Conservation (phyloP, 2,888 invertebrate genomes). For the Pseudoips prasinana region DNA sequence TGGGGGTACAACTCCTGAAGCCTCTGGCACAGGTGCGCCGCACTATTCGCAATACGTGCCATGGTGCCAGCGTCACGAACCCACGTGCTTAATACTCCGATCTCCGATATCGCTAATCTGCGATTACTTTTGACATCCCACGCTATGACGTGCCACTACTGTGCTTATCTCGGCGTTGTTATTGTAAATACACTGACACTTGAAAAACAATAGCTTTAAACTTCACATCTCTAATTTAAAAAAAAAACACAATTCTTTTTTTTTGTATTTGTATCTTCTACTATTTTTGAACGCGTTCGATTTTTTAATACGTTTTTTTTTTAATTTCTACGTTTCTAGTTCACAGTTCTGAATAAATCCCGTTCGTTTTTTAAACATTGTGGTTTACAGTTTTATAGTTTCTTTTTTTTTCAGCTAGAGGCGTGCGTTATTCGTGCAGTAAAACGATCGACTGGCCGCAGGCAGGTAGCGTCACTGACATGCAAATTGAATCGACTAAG, state of each 20-base stretch:
- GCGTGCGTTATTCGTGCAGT: conserved; percentile 33
- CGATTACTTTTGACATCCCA: conserved; percentile 25
- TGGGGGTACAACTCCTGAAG: conserved; percentile 72
- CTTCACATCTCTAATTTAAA: too few relatives aligned
- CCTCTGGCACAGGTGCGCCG: conserved; percentile 67
- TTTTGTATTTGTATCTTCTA: too few relatives aligned
- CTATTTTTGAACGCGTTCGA: too few relatives aligned
- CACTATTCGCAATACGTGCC: conserved; percentile 66
- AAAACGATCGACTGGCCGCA: conserved; percentile 27
- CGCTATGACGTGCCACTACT: conserved; percentile 19
- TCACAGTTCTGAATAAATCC: too few relatives aligned
- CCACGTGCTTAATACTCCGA: conserved; percentile 26
- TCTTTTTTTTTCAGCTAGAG: not conserved
- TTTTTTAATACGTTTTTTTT: too few relatives aligned
- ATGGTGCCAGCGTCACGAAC: conserved; percentile 33
- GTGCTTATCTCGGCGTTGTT: conserved; percentile 22
- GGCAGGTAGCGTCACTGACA: conserved; percentile 18
- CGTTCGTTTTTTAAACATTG: too few relatives aligned
- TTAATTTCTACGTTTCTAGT: too few relatives aligned
- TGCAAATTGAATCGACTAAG: conserved; percentile 34
- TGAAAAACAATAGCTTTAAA: too few relatives aligned
- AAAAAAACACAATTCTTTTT: too few relatives aligned
- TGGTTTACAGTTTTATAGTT: too few relatives aligned
- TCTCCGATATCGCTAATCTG: conserved; percentile 39
- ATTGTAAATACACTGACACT: conserved; percentile 3